Base-by-base conservation (phyloP, 2,113 vertebrate species). In the Scophthalmus maximus region DNA sequence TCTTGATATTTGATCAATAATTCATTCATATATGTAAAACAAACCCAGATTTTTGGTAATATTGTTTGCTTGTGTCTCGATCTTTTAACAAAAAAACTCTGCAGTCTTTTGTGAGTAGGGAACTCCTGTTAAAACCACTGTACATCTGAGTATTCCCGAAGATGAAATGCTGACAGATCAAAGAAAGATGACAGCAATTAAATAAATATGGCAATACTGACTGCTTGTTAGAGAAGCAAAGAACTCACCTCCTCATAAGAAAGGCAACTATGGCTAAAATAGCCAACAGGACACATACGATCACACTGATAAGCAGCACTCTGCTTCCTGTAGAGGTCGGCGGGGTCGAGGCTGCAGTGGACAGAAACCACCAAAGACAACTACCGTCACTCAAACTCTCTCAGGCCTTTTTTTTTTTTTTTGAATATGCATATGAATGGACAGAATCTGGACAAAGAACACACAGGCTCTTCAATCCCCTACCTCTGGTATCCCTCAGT, bases 241-340 rank as follows among this genome's bases (percentile, higher is more conserved):
- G 5, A 34, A 27, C 73, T 77, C 57, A 90, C 90, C 87, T 83
- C 30, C 0, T 32, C 1, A 84, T 40, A 20, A 88, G 6, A 58
- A 52, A 75, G 2, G 36, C 71, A 6, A 55, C 42, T 9, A 71
- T 1, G 3, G 52, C 82, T 4, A 82, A 2, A 56, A 87, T 18
- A 27, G 15, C 65, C 36, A 88, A 25, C 0, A 89, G 20, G 68
- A 75, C 34, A 17, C 46, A 49, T 20, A 87, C n/a, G 50, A 53
- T 52, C 27, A 88, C 65, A 9, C 69, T 81, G 0, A 82, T 42
- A 6, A 79, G 0, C 9, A 79, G 0, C 20, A 8, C 2, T 60
- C 9, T 73, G 20, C 1, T 6, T 63, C 53, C 68, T 38, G 72
- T 36, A 9, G 73, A 64, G 1, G 46, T 17, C 0, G 63, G 58